These are phyloP conservation scores for Lottia gigantea DNA, from an alignment of 2,888 invertebrate genomes.

Conservation along the genomic window DNA sequence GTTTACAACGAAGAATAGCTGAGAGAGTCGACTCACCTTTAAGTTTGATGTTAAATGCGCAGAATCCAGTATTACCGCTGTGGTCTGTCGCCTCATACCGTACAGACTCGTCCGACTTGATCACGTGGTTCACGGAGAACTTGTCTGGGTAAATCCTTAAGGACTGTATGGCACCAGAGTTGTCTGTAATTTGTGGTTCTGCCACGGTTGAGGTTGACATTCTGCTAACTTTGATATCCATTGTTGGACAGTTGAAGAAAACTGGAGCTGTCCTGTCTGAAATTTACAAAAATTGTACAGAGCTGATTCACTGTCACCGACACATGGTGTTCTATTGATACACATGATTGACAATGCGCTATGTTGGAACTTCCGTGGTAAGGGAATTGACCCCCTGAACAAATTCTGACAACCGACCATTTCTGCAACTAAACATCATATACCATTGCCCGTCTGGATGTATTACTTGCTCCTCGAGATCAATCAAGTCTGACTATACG, in stretches of 20 bases:
- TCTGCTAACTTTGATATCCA: constrained; percentile 17
- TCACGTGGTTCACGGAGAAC: constrained; percentile 25
- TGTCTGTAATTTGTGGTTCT: constrained; percentile 34
- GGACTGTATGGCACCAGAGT: constrained; percentile 26
- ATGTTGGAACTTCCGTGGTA: no score
- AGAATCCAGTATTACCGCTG: constrained; percentile 29
- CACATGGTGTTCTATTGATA: no score
- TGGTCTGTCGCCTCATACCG: constrained; percentile 37
- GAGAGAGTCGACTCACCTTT: constrained; percentile 41
- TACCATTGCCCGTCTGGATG: no score
- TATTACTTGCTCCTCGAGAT: no score
- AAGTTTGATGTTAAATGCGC: constrained; percentile 34
- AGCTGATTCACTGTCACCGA: no score
- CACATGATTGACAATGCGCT: no score
- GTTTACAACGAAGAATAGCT: no score
- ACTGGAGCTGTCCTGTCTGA: constrained; percentile 39
- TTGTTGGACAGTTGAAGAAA: constrained; percentile 36
- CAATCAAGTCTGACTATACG: no score
- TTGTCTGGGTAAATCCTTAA: constrained; percentile 26
- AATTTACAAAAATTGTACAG: constrained; percentile 10
- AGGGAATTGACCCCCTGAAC: no score
- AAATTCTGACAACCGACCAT: no score
- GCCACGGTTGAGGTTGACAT: constrained; percentile 22
- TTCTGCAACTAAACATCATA: no score
- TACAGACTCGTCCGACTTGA: constrained; percentile 24